These are phyloP conservation scores for Clarias gariepinus DNA, from an alignment of 2,113 vertebrate genomes.

Conservation along the genomic window DNA sequence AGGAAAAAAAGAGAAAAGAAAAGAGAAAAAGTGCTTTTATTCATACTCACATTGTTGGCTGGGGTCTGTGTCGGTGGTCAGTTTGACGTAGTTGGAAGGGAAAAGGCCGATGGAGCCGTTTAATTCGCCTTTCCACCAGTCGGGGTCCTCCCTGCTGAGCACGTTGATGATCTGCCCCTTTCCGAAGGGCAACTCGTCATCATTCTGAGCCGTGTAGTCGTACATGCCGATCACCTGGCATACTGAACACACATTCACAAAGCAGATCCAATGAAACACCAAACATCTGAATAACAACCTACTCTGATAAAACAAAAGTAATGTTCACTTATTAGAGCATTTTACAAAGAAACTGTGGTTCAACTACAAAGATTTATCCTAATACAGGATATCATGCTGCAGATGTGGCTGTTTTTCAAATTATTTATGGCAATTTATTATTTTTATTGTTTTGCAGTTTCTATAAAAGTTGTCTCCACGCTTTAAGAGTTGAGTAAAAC, in stretches of 20 bases:
- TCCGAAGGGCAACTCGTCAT: constrained; percentile 95
- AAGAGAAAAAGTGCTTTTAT: constrained; percentile 72
- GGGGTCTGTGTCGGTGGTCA: constrained; percentile 95
- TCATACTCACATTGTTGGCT: constrained; percentile 98
- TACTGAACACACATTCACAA: constrained; percentile 68
- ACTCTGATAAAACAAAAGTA: not conserved
- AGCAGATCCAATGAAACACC: not conserved
- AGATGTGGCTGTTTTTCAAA: not conserved
- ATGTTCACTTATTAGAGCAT: not conserved
- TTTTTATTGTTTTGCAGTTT: not conserved
- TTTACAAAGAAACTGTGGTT: not conserved
- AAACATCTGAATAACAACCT: not conserved
- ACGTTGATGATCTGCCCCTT: constrained; percentile 98
- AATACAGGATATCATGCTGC: not conserved
- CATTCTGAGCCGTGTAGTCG: constrained; percentile 97
- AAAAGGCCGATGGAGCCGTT: constrained; percentile 94
- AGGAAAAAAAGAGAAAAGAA: constrained; percentile 81
- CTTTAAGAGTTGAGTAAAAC: not conserved
- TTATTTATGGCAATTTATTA: not conserved
- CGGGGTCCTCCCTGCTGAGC: constrained; percentile 94
- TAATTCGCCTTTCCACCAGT: constrained; percentile 99
- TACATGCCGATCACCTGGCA: constrained; percentile 99
- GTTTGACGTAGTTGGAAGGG: constrained; percentile 98
- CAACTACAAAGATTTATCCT: not conserved
- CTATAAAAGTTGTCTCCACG: not conserved